Conservation (phyloP, 2,797 vertebrate species). For the Garrulus glandarius region DNA sequence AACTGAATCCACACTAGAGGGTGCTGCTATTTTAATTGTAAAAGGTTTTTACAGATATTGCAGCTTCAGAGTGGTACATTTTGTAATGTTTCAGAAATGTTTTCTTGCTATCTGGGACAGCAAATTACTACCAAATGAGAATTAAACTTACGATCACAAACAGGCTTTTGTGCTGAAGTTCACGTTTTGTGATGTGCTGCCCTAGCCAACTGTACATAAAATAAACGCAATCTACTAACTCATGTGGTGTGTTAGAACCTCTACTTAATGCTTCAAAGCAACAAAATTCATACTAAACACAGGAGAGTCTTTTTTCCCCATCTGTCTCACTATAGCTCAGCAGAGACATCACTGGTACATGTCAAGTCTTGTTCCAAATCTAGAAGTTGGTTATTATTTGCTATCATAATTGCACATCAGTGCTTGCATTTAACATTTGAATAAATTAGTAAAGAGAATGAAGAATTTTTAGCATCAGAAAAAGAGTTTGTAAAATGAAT, state of each 20-base stretch:
- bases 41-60: background rate
- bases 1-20: conserved; percentile 32
- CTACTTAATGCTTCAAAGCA: background rate
- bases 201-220: background rate
- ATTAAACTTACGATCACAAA: background rate
- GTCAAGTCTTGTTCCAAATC: background rate
- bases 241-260: background rate
- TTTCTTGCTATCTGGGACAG: background rate
- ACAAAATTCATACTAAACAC: background rate
- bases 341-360: background rate
- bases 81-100: background rate
- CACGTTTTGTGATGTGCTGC: background rate
- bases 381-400: background rate
- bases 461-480: background rate
- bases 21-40: conserved; percentile 34
- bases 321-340: background rate
- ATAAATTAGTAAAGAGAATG: background rate
- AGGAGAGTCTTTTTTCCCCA: background rate
- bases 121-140: background rate
- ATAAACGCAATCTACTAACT: background rate
- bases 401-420: background rate
- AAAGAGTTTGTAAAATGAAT: background rate
- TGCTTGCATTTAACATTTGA: background rate
- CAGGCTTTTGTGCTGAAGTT: background rate
- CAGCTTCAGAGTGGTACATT: background rate